Percentiles rank a stretch among this genome's conserved stretches.
Conservation (phyloP, 2,888 invertebrate genomes). For the Amblyjoppa proteus region DNA sequence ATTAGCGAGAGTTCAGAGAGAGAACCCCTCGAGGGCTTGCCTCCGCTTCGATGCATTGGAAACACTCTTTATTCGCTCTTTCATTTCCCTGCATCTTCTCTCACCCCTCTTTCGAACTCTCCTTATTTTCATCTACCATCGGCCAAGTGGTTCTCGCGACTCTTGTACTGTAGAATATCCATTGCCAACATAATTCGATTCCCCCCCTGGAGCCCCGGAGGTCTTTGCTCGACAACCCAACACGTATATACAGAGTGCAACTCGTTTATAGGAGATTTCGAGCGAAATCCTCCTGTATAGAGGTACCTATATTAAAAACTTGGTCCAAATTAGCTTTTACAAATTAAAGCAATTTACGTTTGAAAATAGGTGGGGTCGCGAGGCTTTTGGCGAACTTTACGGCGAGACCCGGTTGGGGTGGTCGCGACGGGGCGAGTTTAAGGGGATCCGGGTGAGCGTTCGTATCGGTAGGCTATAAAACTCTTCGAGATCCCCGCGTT, state of each 20-base stretch:
- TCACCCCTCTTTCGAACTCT: slow-evolving; percentile 44
- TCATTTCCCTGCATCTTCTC: slow-evolving; percentile 34
- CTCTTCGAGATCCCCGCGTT: slow-evolving; percentile 69
- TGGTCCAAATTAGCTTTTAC: slow-evolving; percentile 82
- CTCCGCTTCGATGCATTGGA: slow-evolving; percentile 40
- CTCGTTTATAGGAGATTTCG: slow-evolving; percentile 43
- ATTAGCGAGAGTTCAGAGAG: slow-evolving; percentile 47
- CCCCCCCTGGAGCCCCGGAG: slow-evolving; percentile 10
- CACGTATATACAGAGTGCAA: slow-evolving; percentile 14
- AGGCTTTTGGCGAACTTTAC: slow-evolving; percentile 65
- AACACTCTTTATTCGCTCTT: slow-evolving; percentile 53
- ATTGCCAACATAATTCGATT: slow-evolving; percentile 58
- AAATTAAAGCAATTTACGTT: slow-evolving; percentile 80
- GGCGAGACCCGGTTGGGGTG: slow-evolving; percentile 24
- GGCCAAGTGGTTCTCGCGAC: slow-evolving; percentile 23
- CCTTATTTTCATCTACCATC: slow-evolving; percentile 67
- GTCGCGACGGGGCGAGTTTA: slow-evolving; percentile 67
- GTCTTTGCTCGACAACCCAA: slow-evolving; percentile 32
- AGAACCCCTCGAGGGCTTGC: slow-evolving; percentile 19
- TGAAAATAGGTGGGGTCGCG: slow-evolving; percentile 33
- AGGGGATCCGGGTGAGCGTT: slow-evolving; percentile 71
- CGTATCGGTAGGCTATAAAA: slow-evolving; percentile 79
- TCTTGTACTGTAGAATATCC: not conserved
- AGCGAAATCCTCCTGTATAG: slow-evolving; percentile 50
- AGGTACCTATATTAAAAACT: slow-evolving; percentile 76